phyloP scores from a whole-genome alignment of 1,140 invertebrate genomes.

The Drosophila carrolli region DNA sequence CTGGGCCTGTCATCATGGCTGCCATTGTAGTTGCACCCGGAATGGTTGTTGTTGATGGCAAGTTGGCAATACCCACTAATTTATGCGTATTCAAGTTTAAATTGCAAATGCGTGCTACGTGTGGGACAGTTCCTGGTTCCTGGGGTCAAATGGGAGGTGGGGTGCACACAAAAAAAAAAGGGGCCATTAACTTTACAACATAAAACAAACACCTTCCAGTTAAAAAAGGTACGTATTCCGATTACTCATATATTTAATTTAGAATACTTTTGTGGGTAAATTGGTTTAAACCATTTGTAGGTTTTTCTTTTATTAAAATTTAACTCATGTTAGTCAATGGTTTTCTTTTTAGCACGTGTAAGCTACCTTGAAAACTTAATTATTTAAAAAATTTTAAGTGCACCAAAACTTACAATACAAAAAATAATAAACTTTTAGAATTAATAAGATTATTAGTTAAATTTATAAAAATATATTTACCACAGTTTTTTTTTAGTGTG shows the following conservation, averaged over 20 bases:
- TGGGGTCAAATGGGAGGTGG: slow-evolving; percentile 1
- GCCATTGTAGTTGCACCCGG: slow-evolving; percentile 33
- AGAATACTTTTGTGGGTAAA: no score
- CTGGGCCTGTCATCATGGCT: slow-evolving; percentile 48
- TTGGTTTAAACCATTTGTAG: no score
- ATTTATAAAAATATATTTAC: not conserved
- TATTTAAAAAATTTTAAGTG: no score
- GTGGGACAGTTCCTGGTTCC: slow-evolving; percentile 18
- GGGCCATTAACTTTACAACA: no score
- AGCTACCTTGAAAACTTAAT: not conserved
- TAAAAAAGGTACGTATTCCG: no score
- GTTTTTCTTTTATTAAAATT: no score
- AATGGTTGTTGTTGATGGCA: slow-evolving; percentile 43
- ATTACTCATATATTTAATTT: no score
- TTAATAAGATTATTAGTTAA: no score
- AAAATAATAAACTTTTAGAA: no score
- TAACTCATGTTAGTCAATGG: no score
- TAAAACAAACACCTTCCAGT: no score
- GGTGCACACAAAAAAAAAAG: slow-evolving; percentile 7
- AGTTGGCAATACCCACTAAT: slow-evolving; percentile 77
- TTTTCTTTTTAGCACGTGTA: not conserved
- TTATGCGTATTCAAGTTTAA: slow-evolving; percentile 80
- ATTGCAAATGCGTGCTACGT: slow-evolving; percentile 75
- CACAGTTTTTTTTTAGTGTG: not conserved
- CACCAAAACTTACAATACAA: no score